phyloP scores from a whole-genome alignment of 1,140 invertebrate species.

The Periplaneta americana region DNA sequence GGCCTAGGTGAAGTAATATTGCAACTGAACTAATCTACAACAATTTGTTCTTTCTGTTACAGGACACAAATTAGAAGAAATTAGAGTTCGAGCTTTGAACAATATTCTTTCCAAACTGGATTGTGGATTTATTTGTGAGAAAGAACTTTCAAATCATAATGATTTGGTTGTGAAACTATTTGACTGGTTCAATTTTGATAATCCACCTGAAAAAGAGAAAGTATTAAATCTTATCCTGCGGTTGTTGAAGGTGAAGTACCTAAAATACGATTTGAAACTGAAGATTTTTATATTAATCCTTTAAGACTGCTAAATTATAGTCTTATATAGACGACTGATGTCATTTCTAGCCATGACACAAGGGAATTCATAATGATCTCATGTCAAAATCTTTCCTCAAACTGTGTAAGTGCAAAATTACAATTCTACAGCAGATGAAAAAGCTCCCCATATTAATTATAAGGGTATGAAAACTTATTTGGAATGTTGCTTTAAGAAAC shows the following conservation, averaged over 20 bases:
- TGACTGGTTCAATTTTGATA: slow-evolving; percentile 39
- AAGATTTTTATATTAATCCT: background rate
- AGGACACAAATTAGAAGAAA: slow-evolving; percentile 38
- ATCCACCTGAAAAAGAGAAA: slow-evolving; percentile 30
- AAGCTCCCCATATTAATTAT: too few species aligned
- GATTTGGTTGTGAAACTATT: slow-evolving; percentile 38
- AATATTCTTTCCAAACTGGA: slow-evolving; percentile 39
- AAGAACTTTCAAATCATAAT: slow-evolving; percentile 33
- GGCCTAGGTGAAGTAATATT: too few species aligned
- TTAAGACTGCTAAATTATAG: background rate
- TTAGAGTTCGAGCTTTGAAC: slow-evolving; percentile 35
- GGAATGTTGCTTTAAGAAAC: too few species aligned
- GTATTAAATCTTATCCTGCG: slow-evolving; percentile 36
- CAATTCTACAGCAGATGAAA: background rate
- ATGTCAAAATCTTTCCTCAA: background rate
- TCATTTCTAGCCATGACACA: background rate
- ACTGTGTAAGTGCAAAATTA: background rate
- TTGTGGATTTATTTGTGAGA: slow-evolving; percentile 34
- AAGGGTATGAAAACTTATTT: too few species aligned
- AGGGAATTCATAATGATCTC: background rate
- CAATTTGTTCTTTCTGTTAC: too few species aligned
- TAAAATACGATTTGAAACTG: background rate
- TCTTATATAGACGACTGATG: background rate
- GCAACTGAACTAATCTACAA: too few species aligned
- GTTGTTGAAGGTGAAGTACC: slow-evolving; percentile 34